Conservation (phyloP, 2,797 vertebrate species). For the Anguilla anguilla region DNA sequence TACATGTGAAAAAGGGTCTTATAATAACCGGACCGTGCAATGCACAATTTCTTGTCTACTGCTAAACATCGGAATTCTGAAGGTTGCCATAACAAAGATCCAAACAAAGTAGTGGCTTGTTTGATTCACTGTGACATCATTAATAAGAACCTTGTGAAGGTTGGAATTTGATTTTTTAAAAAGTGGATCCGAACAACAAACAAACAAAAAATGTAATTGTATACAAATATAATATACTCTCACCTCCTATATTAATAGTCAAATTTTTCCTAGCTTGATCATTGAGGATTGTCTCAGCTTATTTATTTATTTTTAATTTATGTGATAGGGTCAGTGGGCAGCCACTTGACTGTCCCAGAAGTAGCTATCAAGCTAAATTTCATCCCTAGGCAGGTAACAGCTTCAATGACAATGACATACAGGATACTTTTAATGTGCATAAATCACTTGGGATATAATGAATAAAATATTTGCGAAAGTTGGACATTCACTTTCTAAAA, state of each 20-base stretch:
- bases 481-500: not conserved
- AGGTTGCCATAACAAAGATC: constrained; percentile 24
- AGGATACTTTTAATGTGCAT: not conserved
- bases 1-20: not conserved
- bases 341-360: no score
- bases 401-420: not conserved
- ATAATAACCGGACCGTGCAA: constrained; percentile 16
- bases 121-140: constrained; percentile 23
- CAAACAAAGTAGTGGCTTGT: constrained; percentile 9
- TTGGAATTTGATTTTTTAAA: constrained; percentile 18
- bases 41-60: constrained; percentile 4
- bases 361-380: no score
- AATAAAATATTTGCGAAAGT: not conserved
- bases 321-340: no score
- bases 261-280: not conserved
- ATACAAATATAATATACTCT: constrained; percentile 3
- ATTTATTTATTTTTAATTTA: no score
- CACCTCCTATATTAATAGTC: not conserved
- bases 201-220: constrained; percentile 25
- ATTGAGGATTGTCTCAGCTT: not conserved
- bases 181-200: constrained; percentile 10
- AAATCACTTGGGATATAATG: constrained; percentile 13
- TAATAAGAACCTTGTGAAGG: constrained; percentile 23
- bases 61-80: constrained; percentile 18
- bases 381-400: not conserved